Evolutionary conservation across 2,797 vertebrate species (phyloP).

Genomic region (Anolis apletophallus): DNA sequence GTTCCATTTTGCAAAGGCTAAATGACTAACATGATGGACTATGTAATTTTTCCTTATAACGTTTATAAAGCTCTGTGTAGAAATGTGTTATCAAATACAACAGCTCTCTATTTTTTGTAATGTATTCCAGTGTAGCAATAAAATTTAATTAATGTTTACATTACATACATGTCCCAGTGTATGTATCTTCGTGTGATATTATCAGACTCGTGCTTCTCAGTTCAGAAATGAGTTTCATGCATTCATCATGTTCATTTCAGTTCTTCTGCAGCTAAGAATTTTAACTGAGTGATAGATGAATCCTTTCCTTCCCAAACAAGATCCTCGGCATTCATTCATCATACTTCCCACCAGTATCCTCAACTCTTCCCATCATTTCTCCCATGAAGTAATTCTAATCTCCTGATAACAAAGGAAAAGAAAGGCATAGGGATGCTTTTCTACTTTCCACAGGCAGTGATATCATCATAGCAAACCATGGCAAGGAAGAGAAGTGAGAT

Average conservation of each 20-base stretch:
- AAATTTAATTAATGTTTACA: neutral
- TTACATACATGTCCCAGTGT: neutral
- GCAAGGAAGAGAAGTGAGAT: neutral
- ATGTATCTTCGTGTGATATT: neutral
- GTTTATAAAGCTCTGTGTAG: conserved; percentile 14
- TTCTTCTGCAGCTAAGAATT: neutral
- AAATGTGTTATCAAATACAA: conserved; percentile 13
- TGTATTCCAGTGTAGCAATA: conserved; percentile 1
- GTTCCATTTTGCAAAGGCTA: neutral
- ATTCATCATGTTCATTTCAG: neutral
- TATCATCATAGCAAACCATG: neutral
- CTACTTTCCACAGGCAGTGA: neutral
- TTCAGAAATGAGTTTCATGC: neutral
- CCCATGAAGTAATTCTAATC: neutral
- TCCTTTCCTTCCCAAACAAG: neutral
- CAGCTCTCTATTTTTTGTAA: conserved; percentile 1
- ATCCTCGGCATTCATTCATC: neutral
- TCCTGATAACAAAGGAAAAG: neutral
- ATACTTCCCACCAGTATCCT: too few species aligned
- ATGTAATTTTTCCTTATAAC: conserved; percentile 22
- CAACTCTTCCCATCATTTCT: neutral
- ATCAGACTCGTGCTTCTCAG: neutral
- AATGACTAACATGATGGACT: neutral
- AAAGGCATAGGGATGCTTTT: neutral
- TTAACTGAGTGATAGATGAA: neutral